Evolutionary conservation across 2,113 vertebrate genomes (phyloP).

Genomic region (Hiodon alosoides): DNA sequence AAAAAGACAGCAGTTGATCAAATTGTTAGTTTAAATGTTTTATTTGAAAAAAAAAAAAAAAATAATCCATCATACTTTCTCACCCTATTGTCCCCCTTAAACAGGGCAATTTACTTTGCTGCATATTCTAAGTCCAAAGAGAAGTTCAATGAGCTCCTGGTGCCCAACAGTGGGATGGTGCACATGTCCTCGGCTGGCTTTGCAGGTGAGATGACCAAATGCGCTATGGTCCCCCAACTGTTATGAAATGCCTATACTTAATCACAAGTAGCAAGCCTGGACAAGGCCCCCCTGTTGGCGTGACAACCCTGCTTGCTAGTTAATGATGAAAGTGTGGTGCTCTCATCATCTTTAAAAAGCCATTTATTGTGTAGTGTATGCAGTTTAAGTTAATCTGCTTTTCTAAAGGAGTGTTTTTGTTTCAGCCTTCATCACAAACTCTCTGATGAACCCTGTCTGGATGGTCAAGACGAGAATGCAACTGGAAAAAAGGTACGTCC

Average conservation of each 20-base stretch:
- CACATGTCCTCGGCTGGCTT: constrained; percentile 88
- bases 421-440: constrained; percentile 89
- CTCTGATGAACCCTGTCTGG: constrained; percentile 96
- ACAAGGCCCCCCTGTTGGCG: too few species aligned
- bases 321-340: too few species aligned
- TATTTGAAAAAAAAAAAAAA: neutral
- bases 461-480: constrained; percentile 98
- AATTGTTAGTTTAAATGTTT: neutral
- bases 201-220: constrained; percentile 71
- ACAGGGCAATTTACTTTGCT: constrained; percentile 92
- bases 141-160: constrained; percentile 79
- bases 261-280: too few species aligned
- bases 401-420: neutral
- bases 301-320: too few species aligned
- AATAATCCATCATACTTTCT: too few species aligned
- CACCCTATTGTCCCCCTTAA: constrained; percentile 20
- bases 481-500: constrained; percentile 80
- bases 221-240: neutral
- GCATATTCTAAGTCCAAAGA: constrained; percentile 95
- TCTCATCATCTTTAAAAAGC: too few species aligned
- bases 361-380: too few species aligned
- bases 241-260: neutral
- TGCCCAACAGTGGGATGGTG: constrained; percentile 84
- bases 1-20: too few species aligned
- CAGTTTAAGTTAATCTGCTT: too few species aligned